Evolutionary conservation across 2,888 invertebrate species (phyloP).

Genomic region (Napeogenes sylphis): DNA sequence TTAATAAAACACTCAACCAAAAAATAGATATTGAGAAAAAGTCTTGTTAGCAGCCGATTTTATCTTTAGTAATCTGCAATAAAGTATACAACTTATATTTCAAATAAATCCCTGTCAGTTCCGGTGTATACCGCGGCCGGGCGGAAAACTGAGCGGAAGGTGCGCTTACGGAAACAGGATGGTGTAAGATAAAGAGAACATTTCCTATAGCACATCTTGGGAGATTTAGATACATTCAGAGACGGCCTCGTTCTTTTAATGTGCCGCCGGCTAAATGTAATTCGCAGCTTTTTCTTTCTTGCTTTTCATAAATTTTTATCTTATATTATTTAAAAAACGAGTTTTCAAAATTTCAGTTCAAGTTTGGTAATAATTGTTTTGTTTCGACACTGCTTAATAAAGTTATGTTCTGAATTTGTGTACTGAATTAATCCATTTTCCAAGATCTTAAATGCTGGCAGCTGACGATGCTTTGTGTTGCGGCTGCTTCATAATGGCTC

Average conservation of each 20-base stretch:
- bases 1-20: background rate
- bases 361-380: conserved; percentile 2
- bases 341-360: background rate
- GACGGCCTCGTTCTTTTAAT: conserved; percentile 53
- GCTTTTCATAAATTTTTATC: conserved; percentile 7
- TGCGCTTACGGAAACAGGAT: conserved; percentile 70
- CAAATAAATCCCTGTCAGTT: conserved; percentile 65
- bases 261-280: conserved; percentile 44
- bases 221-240: conserved; percentile 65
- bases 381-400: background rate
- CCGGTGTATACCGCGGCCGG: conserved; percentile 58
- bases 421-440: conserved; percentile 19
- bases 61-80: conserved; percentile 8
- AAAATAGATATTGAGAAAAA: conserved; percentile 2
- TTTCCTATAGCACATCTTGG: conserved; percentile 73
- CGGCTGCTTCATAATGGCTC: conserved; percentile 14
- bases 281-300: conserved; percentile 40
- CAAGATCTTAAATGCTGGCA: conserved; percentile 16
- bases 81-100: conserved; percentile 33
- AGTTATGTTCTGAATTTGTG: conserved; percentile 5
- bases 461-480: conserved; percentile 16
- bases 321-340: background rate
- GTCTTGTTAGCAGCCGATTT: conserved; percentile 6
- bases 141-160: conserved; percentile 66
- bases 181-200: conserved; percentile 77